Conservation (phyloP, 2,797 vertebrate genomes). For the Sarcophilus harrisii region DNA sequence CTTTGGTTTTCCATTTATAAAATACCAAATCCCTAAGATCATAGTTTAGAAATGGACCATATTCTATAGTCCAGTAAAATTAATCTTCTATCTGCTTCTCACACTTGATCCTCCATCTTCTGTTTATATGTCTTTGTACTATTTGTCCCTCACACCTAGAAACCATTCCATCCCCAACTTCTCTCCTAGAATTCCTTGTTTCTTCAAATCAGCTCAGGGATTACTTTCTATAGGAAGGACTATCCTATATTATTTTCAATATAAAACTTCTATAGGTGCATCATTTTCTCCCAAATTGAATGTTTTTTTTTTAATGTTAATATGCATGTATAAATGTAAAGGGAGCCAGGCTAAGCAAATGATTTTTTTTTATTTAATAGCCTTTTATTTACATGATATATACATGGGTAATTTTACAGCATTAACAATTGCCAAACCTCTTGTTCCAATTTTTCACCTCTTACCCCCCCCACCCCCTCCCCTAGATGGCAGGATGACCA, state of each 20-base stretch:
- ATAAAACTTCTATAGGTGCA: not conserved
- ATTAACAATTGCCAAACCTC: too few species aligned
- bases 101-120: not conserved
- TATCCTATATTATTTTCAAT: not conserved
- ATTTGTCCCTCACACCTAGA: not conserved
- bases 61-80: not conserved
- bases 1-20: not conserved
- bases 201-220: not conserved
- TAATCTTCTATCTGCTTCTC: not conserved
- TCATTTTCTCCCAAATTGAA: not conserved
- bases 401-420: too few species aligned
- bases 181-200: not conserved
- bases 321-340: not conserved
- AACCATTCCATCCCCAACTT: not conserved
- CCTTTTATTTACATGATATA: too few species aligned
- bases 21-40: not conserved
- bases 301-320: not conserved
- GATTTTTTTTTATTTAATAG: too few species aligned
- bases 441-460: too few species aligned
- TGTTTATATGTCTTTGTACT: not conserved
- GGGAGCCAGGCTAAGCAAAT: not conserved
- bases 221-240: not conserved
- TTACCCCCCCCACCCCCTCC: too few species aligned
- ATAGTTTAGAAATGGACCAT: not conserved
- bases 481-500: too few species aligned